Evolutionary conservation across 2,888 invertebrate species (phyloP).

Genomic region (Octodonta nipae): DNA sequence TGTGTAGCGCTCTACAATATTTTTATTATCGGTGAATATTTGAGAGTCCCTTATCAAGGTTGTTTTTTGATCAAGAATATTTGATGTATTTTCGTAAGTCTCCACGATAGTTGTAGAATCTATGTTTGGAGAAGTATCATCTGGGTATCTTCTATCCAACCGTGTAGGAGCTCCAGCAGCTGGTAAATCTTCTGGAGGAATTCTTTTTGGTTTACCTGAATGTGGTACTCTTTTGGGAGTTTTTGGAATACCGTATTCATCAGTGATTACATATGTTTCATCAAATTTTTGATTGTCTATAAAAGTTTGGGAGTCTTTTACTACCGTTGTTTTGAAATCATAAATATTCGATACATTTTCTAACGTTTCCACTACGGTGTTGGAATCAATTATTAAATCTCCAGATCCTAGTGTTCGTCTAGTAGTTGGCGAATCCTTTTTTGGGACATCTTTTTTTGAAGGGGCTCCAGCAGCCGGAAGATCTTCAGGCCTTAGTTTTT

Average conservation of each 20-base stretch:
- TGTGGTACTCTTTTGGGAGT: too few relatives aligned
- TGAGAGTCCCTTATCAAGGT: slow-evolving; percentile 3
- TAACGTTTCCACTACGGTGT: neutral
- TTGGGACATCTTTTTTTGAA: neutral
- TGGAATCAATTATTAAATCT: neutral
- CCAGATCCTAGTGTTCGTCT: neutral
- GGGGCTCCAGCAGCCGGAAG: slow-evolving; percentile 4
- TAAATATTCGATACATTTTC: slow-evolving; percentile 3
- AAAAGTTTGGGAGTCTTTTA: neutral
- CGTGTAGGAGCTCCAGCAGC: slow-evolving; percentile 3
- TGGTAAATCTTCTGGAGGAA: slow-evolving; percentile 4
- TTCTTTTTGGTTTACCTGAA: too few relatives aligned
- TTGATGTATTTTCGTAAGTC: too few relatives aligned
- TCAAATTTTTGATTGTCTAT: neutral
- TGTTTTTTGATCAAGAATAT: too few relatives aligned
- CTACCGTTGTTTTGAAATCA: neutral
- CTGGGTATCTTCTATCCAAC: too few relatives aligned
- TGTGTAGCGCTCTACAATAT: slow-evolving; percentile 2
- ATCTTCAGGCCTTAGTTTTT: slow-evolving; percentile 39
- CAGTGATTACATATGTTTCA: neutral
- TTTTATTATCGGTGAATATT: slow-evolving; percentile 3
- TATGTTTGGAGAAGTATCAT: too few relatives aligned
- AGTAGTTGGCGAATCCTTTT: neutral
- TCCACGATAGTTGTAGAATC: neutral
- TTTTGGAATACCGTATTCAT: too few relatives aligned